Evolutionary conservation across 2,888 invertebrate genomes (phyloP), one percentile per base, ranked within the genome.

Genomic region (Harpalus rufipes): DNA sequence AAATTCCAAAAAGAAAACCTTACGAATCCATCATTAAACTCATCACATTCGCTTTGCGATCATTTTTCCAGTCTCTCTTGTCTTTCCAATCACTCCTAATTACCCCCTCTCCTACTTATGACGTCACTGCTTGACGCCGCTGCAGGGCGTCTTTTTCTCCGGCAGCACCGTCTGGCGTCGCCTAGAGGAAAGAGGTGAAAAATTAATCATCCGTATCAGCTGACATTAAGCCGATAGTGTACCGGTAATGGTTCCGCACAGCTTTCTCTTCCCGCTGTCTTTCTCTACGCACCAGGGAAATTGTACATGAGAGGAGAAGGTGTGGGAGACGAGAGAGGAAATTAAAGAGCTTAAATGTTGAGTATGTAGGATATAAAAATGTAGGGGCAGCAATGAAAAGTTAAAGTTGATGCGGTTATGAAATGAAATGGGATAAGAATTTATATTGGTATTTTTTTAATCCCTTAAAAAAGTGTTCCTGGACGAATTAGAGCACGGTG

Each of bases 151-250:
- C 59, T 32, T 32, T 51, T 12, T 7, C 44, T 7, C 8, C 44
- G 44, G 44, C 44, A 51, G 25, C 39, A 14, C 68, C 39, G 61
- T 32, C n/a, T 39, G 10, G 25, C 61, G 16, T 80, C 61, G 61
- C 59, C 59, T 39, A 61, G 25, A 59, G 79, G 79, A 80, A 80
- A 80, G 25, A 59, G 59, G 79, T 80, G 61, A 80, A 80, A 61
- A 80, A 80, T 80, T 80, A 80, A 80, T 80, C 58, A 80, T 80
- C 79, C 79, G 61, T 80, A 80, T 80, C 79, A 80, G 59, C 74
- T 80, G 79, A 59, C 79, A 80, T 80, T 80, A 80, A 74, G 51
- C 74, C 74, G 74, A 74, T 74, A 74, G 74, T 74, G 74, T 74
- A 51, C 74, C 74, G 74, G 44, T 74, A 74, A 74, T 74, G 74